phyloP scores from a whole-genome alignment of 1,140 invertebrate genomes.

The Copidosoma floridanum region DNA sequence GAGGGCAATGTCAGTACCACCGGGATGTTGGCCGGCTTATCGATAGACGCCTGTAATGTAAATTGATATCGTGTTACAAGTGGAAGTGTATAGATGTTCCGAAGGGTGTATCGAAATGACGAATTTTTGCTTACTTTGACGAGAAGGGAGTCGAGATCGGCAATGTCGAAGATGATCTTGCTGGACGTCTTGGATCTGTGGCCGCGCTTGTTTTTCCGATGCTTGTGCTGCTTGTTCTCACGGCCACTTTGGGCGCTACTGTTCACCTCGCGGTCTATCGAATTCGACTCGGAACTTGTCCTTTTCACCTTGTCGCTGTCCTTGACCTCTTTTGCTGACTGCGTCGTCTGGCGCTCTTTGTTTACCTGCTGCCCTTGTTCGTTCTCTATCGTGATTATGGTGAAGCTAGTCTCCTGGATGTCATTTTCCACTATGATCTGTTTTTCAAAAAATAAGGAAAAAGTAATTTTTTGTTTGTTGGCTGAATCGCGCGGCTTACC shows the following conservation, averaged over 20 bases:
- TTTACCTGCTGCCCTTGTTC: slow-evolving; percentile 27
- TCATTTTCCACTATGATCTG: too few species aligned
- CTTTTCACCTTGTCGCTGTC: slow-evolving; percentile 40
- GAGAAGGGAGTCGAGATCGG: slow-evolving; percentile 71
- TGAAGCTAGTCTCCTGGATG: not conserved
- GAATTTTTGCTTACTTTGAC: slow-evolving; percentile 59
- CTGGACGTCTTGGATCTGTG: slow-evolving; percentile 39
- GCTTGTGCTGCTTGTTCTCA: slow-evolving; percentile 35
- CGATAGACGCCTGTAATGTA: slow-evolving; percentile 62
- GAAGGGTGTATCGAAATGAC: too few species aligned
- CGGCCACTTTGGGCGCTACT: slow-evolving; percentile 26
- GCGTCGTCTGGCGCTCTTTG: slow-evolving; percentile 8
- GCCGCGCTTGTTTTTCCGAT: slow-evolving; percentile 38
- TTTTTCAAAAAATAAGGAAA: too few species aligned
- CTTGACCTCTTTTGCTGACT: slow-evolving; percentile 5
- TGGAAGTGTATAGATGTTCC: too few species aligned
- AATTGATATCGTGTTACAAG: too few species aligned
- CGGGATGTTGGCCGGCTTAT: slow-evolving; percentile 76
- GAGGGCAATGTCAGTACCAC: slow-evolving; percentile 75
- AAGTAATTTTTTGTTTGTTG: not conserved
- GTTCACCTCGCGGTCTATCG: slow-evolving; percentile 37
- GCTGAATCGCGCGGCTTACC: slow-evolving; percentile 14
- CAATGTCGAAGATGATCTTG: slow-evolving; percentile 71
- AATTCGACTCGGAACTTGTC: slow-evolving; percentile 44
- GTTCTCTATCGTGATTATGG: slow-evolving; percentile 30